These are phyloP conservation scores for Grus americana DNA, from an alignment of 2,113 vertebrate species.

Conservation along the genomic window DNA sequence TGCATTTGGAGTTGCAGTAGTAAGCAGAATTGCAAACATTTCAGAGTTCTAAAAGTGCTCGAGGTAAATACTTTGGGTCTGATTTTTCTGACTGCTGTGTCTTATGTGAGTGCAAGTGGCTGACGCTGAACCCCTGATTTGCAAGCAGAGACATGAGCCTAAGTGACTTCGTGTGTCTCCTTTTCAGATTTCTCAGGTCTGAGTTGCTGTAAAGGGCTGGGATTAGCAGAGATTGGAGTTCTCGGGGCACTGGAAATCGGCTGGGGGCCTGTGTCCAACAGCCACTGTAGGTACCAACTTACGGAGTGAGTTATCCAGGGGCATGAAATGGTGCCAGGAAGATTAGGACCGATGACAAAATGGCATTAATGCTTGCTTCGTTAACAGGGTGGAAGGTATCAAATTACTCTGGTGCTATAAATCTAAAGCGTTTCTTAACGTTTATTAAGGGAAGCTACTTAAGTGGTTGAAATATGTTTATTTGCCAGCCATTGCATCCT, in stretches of 20 bases:
- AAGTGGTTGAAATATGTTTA: background rate
- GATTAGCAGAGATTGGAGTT: constrained; percentile 36
- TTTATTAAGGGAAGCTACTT: background rate
- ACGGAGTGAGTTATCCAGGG: background rate
- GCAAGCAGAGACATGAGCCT: constrained; percentile 3
- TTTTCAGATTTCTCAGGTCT: background rate
- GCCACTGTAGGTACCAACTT: background rate
- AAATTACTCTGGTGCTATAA: background rate
- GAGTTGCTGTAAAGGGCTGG: background rate
- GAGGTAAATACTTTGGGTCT: background rate
- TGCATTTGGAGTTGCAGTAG: background rate
- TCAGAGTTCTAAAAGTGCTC: background rate
- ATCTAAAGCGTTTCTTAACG: background rate
- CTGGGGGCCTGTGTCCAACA: background rate
- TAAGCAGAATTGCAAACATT: background rate
- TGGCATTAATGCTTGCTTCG: background rate
- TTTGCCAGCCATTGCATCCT: background rate
- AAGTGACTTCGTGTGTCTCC: constrained; percentile 20
- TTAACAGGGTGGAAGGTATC: background rate
- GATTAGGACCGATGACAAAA: constrained; percentile 17
- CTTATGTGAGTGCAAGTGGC: background rate
- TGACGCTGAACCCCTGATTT: background rate
- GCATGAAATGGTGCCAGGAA: background rate
- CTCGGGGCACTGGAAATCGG: background rate
- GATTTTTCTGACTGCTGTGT: background rate